These are phyloP conservation scores for Epirrita christyi DNA, from an alignment of 2,888 invertebrate genomes.

Conservation along the genomic window DNA sequence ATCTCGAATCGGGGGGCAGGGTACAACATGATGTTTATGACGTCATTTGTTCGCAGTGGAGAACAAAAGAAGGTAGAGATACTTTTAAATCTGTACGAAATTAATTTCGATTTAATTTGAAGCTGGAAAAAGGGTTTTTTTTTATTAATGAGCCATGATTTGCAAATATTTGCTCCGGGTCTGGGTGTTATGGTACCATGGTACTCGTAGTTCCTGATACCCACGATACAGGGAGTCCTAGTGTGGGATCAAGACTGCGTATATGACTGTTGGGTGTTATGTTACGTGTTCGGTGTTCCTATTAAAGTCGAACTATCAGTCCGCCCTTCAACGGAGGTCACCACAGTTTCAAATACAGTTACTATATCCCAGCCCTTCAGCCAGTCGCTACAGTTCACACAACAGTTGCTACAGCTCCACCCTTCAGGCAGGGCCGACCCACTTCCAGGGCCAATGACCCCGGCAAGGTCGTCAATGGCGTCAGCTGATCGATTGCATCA, in stretches of 20 bases:
- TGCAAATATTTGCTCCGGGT: too few species aligned
- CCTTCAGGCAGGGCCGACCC: slow-evolving; percentile 46
- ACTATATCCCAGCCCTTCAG: slow-evolving; percentile 5
- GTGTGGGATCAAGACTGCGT: too few species aligned
- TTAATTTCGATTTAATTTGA: too few species aligned
- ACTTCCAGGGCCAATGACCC: slow-evolving; percentile 59
- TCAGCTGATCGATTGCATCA: slow-evolving; percentile 60
- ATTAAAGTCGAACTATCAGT: too few species aligned
- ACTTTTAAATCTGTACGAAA: slow-evolving; percentile 1
- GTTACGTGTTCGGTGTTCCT: too few species aligned
- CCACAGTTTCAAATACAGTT: neutral
- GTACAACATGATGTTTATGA: slow-evolving; percentile 6
- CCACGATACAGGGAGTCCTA: too few species aligned
- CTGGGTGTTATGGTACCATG: too few species aligned
- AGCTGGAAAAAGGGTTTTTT: too few species aligned
- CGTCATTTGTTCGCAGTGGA: slow-evolving; percentile 15
- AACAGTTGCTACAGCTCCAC: slow-evolving; percentile 12
- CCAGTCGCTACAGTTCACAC: slow-evolving; percentile 2
- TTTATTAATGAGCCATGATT: too few species aligned
- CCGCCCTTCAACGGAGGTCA: neutral
- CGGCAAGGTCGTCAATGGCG: slow-evolving; percentile 71
- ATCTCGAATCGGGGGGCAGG: neutral
- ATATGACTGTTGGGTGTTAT: too few species aligned
- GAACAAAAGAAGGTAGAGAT: neutral
- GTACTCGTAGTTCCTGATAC: too few species aligned